phyloP scores from a whole-genome alignment of 2,113 vertebrate genomes.

The Brachyistius frenatus region DNA sequence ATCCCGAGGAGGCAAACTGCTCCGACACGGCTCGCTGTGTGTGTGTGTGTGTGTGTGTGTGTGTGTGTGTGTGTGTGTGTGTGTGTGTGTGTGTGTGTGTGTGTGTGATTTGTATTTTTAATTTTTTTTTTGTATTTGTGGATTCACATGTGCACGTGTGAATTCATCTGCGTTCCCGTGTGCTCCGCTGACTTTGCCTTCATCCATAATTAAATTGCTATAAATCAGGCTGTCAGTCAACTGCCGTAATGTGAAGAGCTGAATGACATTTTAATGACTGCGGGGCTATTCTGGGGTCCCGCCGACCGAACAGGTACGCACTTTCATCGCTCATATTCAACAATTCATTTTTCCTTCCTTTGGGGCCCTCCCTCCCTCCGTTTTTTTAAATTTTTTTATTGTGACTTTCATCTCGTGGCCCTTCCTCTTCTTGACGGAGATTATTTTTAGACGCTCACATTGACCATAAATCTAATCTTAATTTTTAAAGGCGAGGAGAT shows the following conservation, averaged over 20 bases:
- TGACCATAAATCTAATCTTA: slow-evolving; percentile 1
- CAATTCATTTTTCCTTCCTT: slow-evolving; percentile 30
- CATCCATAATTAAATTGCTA: slow-evolving; percentile 66
- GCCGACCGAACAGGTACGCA: slow-evolving; percentile 46
- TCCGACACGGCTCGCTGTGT: neutral
- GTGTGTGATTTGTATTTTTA: neutral
- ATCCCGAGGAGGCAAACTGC: slow-evolving; percentile 41
- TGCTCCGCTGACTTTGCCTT: slow-evolving; percentile 45
- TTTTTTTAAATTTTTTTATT: neutral
- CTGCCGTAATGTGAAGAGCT: slow-evolving; percentile 16
- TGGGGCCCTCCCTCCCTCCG: neutral
- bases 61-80: neutral
- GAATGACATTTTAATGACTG: slow-evolving; percentile 58
- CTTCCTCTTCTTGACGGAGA: neutral
- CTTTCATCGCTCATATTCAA: slow-evolving; percentile 53
- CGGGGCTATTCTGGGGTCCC: slow-evolving; percentile 53
- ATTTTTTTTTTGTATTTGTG: slow-evolving; percentile 6
- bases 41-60: too few relatives aligned
- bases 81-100: neutral
- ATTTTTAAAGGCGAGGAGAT: neutral
- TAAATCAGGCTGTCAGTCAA: slow-evolving; percentile 61
- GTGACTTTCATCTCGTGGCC: slow-evolving; percentile 8
- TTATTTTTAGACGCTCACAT: slow-evolving; percentile 51
- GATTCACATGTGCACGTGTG: neutral
- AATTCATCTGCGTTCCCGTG: slow-evolving; percentile 8